Base-by-base conservation (phyloP, 2,113 vertebrate genomes). In the Lepus europaeus region DNA sequence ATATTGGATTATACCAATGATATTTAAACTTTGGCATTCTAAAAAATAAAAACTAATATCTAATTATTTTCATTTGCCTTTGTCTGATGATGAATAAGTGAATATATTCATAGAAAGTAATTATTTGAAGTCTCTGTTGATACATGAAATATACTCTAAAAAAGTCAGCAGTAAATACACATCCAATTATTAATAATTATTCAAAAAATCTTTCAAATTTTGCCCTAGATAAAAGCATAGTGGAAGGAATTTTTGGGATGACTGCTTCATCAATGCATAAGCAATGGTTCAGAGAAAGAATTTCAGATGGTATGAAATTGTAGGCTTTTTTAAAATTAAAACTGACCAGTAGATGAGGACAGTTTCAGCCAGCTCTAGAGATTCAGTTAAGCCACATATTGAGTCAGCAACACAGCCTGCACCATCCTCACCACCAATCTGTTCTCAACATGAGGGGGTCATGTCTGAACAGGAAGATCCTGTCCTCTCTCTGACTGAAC, bases 81-180 rank as follows among this genome's bases (percentile, higher is more conserved):
- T 68, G 9, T 20, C 79, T 80, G 7, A 27, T 56, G 36, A 36
- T 69, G 23, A 70, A 36, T 80, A 61, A 79, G 11, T 64, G n/a
- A 76, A 14, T 89, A 70, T 76, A 87, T 82, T 93, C 77, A 69
- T 51, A 33, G n/a, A n/a, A 33, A 80, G 14, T 69, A 36, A 69
- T 33, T 74, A 39, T 49, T 80, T 51, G 66, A 78, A 45, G 3
- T 70, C 19, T 66, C 63, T 31, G 23, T 23, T 89, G 13, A 23
- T 33, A 29, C 51, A 39, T 31, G 0, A 64, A 69, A 51, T 11
- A 53, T n/a, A 86, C 3, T 51, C 14, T 39, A 36, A 45, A 70
- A 92, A 56, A 70, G 23, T n/a, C 23, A 82, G 1, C 39, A 63
- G 56, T 31, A 56, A 11, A 77, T 36, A 14, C 3, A 6, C 4